Percentiles rank a stretch among this genome's conserved stretches.
These are phyloP conservation scores for Poeciliopsis gracilis DNA, from an alignment of 2,797 vertebrate genomes.

Conservation along the genomic window DNA sequence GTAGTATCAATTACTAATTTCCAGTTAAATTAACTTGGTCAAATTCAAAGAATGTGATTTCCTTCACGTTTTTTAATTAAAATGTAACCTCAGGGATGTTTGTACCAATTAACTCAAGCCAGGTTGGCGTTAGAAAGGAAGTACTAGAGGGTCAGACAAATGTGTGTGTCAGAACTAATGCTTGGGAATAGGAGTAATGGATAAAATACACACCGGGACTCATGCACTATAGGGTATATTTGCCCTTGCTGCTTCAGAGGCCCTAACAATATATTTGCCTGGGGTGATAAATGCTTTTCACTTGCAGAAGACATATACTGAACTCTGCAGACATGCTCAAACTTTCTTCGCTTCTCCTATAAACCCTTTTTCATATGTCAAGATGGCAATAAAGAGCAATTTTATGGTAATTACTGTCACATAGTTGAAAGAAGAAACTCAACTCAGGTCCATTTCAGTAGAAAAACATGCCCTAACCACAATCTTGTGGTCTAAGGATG, in stretches of 20 bases:
- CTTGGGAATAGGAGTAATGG: conserved; percentile 15
- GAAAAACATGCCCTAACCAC: background rate
- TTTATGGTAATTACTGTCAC: conserved; percentile 21
- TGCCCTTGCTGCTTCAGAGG: conserved; percentile 29
- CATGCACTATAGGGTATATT: conserved; percentile 14
- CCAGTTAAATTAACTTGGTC: conserved; percentile 40
- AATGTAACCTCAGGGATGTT: conserved; percentile 44
- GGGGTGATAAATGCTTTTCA: conserved; percentile 23
- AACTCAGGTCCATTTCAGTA: conserved; percentile 14
- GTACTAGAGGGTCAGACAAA: conserved; percentile 31
- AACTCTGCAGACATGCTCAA: conserved; percentile 22
- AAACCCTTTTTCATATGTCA: conserved; percentile 22
- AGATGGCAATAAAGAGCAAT: conserved; percentile 8
- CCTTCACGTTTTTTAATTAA: conserved; percentile 49
- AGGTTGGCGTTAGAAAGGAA: conserved; percentile 25
- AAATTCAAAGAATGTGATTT: conserved; percentile 24
- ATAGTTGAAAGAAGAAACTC: background rate
- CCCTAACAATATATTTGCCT: conserved; percentile 1
- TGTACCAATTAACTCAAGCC: conserved; percentile 41
- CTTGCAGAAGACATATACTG: conserved; percentile 7
- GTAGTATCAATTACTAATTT: conserved; percentile 20
- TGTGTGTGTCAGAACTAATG: conserved; percentile 7
- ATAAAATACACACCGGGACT: conserved; percentile 15
- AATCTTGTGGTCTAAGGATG: background rate
- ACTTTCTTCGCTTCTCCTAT: conserved; percentile 19